Base-by-base conservation (phyloP, 2,113 vertebrate genomes). In the Patagioenas fasciata region DNA sequence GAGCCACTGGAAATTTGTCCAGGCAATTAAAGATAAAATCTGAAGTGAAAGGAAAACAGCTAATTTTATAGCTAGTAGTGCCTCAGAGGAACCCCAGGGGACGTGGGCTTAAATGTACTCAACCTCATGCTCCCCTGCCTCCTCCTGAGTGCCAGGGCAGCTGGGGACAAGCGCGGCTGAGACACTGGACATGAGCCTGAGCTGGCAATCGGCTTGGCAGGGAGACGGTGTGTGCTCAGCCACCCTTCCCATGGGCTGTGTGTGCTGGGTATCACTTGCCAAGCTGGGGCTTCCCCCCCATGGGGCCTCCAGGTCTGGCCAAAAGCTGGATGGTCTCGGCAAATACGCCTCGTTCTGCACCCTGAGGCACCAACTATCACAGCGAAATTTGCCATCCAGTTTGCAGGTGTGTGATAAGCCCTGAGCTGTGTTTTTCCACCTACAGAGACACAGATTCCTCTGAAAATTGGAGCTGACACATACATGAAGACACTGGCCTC, bases 381-480 rank as follows among this genome's bases (percentile, higher is more conserved):
- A 64, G 57, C 38, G 6, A 5, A 19, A 51, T 53, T 82, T 66
- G 48, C 32, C 38, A 14, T 15, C 15, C 38, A 10, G 0, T 42
- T 61, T 21, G 23, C 25, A 15, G 25, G 32, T 0, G 0, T 14
- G 19, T 69, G 57, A 25, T 60, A 69, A 71, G 29, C 32, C 25
- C 24, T 2, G 1, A 10, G 50, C 13, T 38, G 16, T 66, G 19
- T 24, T 47, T 89, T 91, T 88, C 48, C 9, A 48, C 61, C 80
- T 6, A 7, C 95, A 98, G 97, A 89, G 71, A 83, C 21, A 14
- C 50, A 89, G 53, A 19, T 98, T 36, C 96, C 95, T 28, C 29
- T 97, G 96, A 96, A 78, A 65, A 80, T 98, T 15, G 44, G 79
- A 1, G 38, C 97, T 2, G 84, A 91, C 0, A 5, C 34, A 0